Evolutionary conservation across 2,888 invertebrate genomes (phyloP).

Genomic region (Ectemnius lituratus): DNA sequence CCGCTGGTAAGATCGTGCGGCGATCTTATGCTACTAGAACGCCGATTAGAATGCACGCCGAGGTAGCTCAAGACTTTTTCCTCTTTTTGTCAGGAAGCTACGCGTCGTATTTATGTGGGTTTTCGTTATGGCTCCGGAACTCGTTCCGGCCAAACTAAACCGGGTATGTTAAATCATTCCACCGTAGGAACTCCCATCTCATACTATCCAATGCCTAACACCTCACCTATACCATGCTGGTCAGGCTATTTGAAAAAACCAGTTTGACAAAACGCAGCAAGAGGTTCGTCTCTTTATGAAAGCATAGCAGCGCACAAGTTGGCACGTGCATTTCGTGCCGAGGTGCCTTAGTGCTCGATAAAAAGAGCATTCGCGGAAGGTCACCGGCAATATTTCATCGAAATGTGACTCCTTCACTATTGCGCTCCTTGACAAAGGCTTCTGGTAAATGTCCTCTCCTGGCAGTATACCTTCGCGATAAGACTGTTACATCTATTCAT

Average conservation of each 20-base stretch:
- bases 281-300: too few species aligned
- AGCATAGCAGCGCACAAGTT: too few species aligned
- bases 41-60: neutral
- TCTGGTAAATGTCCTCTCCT: too few species aligned
- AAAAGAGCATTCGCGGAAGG: too few species aligned
- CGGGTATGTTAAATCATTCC: slow-evolving; percentile 11
- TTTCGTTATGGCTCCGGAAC: neutral
- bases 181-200: slow-evolving; percentile 1
- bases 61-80: neutral
- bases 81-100: neutral
- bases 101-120: neutral
- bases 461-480: too few species aligned
- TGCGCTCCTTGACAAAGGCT: too few species aligned
- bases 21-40: neutral
- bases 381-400: too few species aligned
- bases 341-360: too few species aligned
- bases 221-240: neutral
- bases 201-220: slow-evolving; percentile 18
- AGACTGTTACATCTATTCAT: too few species aligned
- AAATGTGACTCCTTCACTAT: too few species aligned
- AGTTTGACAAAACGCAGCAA: slow-evolving; percentile 13
- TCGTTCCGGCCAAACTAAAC: slow-evolving; percentile 1
- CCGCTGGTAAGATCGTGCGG: neutral
- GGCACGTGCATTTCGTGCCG: too few species aligned
- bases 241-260: slow-evolving; percentile 21